Evolutionary conservation across 2,888 invertebrate genomes (phyloP), one percentile per base, ranked within the genome.

Genomic region (Catocala nupta): DNA sequence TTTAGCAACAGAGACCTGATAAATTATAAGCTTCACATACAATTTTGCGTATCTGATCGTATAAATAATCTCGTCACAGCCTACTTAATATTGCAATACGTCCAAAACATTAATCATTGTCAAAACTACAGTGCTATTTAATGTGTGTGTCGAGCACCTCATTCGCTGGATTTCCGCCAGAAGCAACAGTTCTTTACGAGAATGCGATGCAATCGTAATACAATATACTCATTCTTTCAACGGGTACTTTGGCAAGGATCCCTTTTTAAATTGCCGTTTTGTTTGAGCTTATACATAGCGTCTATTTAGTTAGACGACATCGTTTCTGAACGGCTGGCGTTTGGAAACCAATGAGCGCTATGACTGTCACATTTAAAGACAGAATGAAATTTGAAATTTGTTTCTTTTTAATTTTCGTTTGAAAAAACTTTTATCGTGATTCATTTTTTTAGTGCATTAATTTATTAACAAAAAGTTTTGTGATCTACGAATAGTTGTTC

Each of bases 151-250:
- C 63, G 71, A 73, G 58, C 66, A 73, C 72, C 65, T 59, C 61
- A 55, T 51, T 56, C 12, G 39, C 82, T 83, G 83, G 83, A 75
- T 59, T 51, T 45, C 12, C 33, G 83, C 83, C 83, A 83, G 77
- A 73, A 75, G 83, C 83, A 83, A 82, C 83, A 83, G 82, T 77
- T 82, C 70, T 73, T 68, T 76, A 77, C 64, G 70, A 69, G 71
- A 50, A 68, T 61, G 66, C 74, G 68, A 68, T 77, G 77, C 75
- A 77, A 71, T 73, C 61, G 71, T 75, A 61, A 72, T 64, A 71
- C 73, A 71, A 33, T 45, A 64, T 66, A 68, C 66, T 78, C 52
- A 62, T 67, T 61, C 68, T 70, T 74, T 73, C 68, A 55, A 47
- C 63, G 42, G 55, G 56, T 65, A 63, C 71, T 76, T 81, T 81